Evolutionary conservation across 1,140 invertebrate genomes (phyloP).

Genomic region (Belonocnema kinseyi): DNA sequence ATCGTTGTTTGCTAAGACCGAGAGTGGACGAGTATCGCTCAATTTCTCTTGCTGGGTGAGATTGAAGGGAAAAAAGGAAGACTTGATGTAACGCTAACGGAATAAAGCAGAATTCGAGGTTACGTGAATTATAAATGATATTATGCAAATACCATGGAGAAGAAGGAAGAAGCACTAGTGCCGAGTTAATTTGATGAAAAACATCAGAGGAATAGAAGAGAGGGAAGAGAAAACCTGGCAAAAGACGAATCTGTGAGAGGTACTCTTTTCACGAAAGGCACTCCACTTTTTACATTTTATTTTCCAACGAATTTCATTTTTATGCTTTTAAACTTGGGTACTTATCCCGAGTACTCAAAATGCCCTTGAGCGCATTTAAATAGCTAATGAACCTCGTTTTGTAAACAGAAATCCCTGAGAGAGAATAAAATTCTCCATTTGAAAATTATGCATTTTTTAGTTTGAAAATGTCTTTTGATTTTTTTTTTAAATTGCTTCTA

Average conservation of each 20-base stretch:
- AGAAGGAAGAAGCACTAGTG: slow-evolving; percentile 57
- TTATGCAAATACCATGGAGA: slow-evolving; percentile 68
- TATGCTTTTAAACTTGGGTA: not conserved
- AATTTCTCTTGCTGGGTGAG: slow-evolving; percentile 54
- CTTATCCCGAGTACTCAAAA: slow-evolving; percentile 3
- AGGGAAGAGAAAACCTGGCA: slow-evolving; percentile 41
- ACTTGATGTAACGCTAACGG: slow-evolving; percentile 47
- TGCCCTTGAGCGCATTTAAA: slow-evolving; percentile 23
- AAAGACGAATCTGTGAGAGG: slow-evolving; percentile 53
- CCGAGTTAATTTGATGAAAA: slow-evolving; percentile 73
- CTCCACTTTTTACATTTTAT: slow-evolving; percentile 31
- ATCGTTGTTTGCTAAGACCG: slow-evolving; percentile 52
- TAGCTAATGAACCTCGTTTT: slow-evolving; percentile 4
- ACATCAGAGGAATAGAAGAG: slow-evolving; percentile 55
- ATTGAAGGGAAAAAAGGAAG: slow-evolving; percentile 41
- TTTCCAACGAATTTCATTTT: slow-evolving; percentile 27
- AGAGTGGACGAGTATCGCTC: slow-evolving; percentile 51
- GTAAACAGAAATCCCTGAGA: slow-evolving; percentile 1
- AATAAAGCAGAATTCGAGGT: slow-evolving; percentile 72
- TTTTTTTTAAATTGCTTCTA: no score
- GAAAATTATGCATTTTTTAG: no score
- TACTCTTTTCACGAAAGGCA: slow-evolving; percentile 5
- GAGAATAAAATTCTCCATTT: no score
- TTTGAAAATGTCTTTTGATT: no score
- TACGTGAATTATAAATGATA: slow-evolving; percentile 74